Conservation (phyloP, 2,113 vertebrate species). For the Rhinopomastus cyanomelas region DNA sequence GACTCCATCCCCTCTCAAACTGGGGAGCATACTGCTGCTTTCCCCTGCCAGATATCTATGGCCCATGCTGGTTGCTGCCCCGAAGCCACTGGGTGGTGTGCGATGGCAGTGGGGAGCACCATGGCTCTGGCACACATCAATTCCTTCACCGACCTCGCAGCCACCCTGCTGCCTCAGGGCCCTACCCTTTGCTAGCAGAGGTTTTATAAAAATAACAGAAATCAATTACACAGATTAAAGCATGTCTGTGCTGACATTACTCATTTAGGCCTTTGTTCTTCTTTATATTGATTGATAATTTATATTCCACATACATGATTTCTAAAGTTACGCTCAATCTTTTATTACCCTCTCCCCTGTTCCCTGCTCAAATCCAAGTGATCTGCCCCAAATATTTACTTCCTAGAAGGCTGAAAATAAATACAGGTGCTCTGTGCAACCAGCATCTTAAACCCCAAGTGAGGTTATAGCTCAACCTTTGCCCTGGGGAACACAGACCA, state of each 20-base stretch:
- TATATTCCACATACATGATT: not conserved
- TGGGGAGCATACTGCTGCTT: fast-evolving
- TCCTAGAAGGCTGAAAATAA: not conserved
- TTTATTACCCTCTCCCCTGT: not conserved
- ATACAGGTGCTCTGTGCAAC: not conserved
- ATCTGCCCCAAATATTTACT: not conserved
- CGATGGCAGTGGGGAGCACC: fast-evolving
- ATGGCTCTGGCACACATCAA: fast-evolving
- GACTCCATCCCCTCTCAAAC: fast-evolving
- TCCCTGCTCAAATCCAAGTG: not conserved
- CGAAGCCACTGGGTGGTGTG: not conserved
- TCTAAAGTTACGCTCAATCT: not conserved
- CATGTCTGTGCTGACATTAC: not conserved
- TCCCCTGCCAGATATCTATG: not conserved
- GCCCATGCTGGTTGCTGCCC: not conserved
- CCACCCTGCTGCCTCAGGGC: fast-evolving
- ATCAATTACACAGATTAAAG: not conserved
- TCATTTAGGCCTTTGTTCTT: not conserved
- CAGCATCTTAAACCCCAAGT: not conserved
- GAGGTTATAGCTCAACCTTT: not conserved
- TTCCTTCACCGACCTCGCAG: fast-evolving
- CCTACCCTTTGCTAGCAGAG: not conserved
- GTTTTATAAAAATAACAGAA: not conserved
- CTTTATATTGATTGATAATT: not conserved
- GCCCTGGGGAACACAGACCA: not conserved